Base-by-base conservation (phyloP, 1,140 invertebrate genomes). In the Tetraneura akinire region DNA sequence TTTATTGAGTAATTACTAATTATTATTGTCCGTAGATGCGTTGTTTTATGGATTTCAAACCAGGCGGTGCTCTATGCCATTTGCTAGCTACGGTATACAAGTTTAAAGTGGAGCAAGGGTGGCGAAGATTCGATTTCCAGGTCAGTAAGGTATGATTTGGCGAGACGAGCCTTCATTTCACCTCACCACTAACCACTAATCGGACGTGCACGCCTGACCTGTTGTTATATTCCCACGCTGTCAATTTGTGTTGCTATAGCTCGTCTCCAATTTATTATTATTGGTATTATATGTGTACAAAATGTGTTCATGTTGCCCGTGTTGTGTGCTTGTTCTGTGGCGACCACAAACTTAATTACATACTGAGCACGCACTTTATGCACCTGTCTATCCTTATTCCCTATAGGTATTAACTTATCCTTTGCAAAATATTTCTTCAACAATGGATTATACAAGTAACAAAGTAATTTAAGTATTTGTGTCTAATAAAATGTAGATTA, bases 61-160 rank as follows among this genome's bases (percentile, higher is more conserved):
- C 95, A 78, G 93, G 94, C 71, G 96, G 96, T 57, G 91, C 93
- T 11, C 87, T 98, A 26, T 98, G 96, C 88, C 94, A 96, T 82
- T 95, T 98, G 85, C 89, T 98, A 82, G 91, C 93, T 83, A 93
- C 94, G 81, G 96, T 96, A 84, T 98, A 94, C 88, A 95, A 94
- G 84, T 98, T 96, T 87, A 97, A 97, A 86, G 92, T 91, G 86
- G 96, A 98, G 86, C 96, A 98, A 88, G 93, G 95, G 86, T 98
- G 96, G 93, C 89, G 94, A 83, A 90, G 94, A 86, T 95, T 96
- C 86, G 94, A 96, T 88, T 93, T 96, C 86, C 92, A 93, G 85
- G 91, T 93, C 85, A 91, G 91, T 86, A 91, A 92, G 88, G 91
- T 91, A 90, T 87, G 87, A 86, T 87, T 83, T 81, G 81, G 81